A percentile compares a stretch with the other conserved stretches of the same genome.
These are phyloP conservation scores for Chironomus tepperi DNA, from an alignment of 1,140 invertebrate species.

Conservation along the genomic window DNA sequence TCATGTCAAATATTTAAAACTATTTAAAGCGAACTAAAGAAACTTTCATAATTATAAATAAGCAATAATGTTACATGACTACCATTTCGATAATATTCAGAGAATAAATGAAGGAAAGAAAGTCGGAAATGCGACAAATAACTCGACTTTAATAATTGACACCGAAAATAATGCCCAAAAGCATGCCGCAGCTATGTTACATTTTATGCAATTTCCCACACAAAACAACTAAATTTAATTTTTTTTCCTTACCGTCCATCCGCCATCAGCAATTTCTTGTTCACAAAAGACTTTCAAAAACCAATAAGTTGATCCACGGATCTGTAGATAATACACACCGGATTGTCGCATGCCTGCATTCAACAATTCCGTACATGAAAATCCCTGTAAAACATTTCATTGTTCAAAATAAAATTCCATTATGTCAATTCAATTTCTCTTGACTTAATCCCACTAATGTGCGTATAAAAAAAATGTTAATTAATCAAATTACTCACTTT, in stretches of 20 bases:
- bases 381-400: conserved; percentile 50
- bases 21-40: neutral
- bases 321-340: conserved; percentile 81
- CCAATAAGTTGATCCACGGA: conserved; percentile 82
- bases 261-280: conserved; percentile 82
- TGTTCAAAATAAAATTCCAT: conserved; percentile 19
- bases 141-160: neutral
- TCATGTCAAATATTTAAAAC: neutral
- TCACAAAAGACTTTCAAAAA: conserved; percentile 88
- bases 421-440: no score
- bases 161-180: neutral
- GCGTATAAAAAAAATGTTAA: neutral
- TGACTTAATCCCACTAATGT: no score
- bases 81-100: neutral
- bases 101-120: neutral
- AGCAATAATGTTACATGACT: neutral
- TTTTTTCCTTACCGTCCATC: conserved; percentile 88
- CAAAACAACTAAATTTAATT: no score
- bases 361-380: conserved; percentile 74
- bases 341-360: conserved; percentile 76
- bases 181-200: neutral
- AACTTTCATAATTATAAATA: neutral
- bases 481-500: conserved; percentile 55
- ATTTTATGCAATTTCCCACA: neutral
- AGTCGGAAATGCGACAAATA: neutral